Percentiles rank a stretch among this genome's conserved stretches.
phyloP scores from a whole-genome alignment of 2,888 invertebrate genomes.

The Andricus curvator region DNA sequence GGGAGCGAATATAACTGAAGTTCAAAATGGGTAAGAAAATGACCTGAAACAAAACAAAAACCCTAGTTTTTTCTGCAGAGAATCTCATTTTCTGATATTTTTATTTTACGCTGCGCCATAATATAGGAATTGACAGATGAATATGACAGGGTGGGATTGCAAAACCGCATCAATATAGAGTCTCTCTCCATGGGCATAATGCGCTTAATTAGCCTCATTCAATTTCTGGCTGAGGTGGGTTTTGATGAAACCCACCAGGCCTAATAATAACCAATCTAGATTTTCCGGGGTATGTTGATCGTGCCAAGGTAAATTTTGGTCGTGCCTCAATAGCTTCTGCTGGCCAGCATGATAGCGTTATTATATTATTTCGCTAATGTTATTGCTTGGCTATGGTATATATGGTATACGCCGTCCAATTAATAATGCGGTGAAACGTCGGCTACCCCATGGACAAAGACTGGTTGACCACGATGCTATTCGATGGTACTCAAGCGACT shows the following conservation, averaged over 20 bases:
- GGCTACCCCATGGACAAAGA: constrained; percentile 40
- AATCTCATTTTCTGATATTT: too few species aligned
- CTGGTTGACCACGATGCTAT: constrained; percentile 29
- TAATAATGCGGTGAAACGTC: constrained; percentile 60
- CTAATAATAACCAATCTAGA: constrained; percentile 30
- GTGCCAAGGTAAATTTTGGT: constrained; percentile 34
- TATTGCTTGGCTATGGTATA: constrained; percentile 58
- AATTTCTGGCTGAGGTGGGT: constrained; percentile 22
- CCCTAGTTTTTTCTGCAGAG: too few species aligned
- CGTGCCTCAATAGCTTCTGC: constrained; percentile 31
- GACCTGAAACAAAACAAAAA: too few species aligned
- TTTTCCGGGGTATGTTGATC: constrained; percentile 31
- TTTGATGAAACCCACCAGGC: constrained; percentile 24
- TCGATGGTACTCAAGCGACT: constrained; percentile 46
- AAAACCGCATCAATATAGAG: background rate
- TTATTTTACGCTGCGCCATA: too few species aligned
- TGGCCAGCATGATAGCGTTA: constrained; percentile 43
- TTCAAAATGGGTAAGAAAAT: too few species aligned
- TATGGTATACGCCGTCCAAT: constrained; percentile 54
- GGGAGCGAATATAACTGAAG: too few species aligned
- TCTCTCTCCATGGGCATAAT: constrained; percentile 6
- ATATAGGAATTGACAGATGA: background rate
- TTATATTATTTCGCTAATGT: constrained; percentile 71
- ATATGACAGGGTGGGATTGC: background rate
- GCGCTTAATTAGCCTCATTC: constrained; percentile 25